A percentile compares a stretch with the other conserved stretches of the same genome.
phyloP scores from a whole-genome alignment of 1,140 invertebrate genomes.

The Ceratina calcarata region DNA sequence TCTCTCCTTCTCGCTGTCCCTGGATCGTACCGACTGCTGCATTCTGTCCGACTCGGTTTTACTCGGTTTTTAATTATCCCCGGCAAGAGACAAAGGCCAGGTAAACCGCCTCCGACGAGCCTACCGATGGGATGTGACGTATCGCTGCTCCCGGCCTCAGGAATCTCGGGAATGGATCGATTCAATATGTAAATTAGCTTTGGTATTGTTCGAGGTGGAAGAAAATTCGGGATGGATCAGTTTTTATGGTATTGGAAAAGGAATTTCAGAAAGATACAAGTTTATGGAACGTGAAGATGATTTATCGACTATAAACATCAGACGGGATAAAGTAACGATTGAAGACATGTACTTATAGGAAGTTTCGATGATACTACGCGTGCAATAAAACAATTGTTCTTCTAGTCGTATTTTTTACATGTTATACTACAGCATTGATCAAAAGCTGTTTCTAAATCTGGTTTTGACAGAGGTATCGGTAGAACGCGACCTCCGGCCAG shows the following conservation, averaged over 20 bases:
- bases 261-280: not conserved
- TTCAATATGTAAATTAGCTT: conserved; percentile 20
- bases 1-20: conserved; percentile 52
- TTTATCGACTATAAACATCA: not conserved
- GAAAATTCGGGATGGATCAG: not conserved
- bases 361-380: too few species aligned
- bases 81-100: conserved; percentile 55
- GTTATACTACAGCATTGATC: too few species aligned
- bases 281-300: not conserved
- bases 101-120: conserved; percentile 32
- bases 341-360: too few species aligned
- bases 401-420: too few species aligned
- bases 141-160: conserved; percentile 7
- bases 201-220: not conserved
- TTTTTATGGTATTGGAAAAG: not conserved
- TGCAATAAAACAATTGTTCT: too few species aligned
- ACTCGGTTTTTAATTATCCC: conserved; percentile 62
- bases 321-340: too few species aligned
- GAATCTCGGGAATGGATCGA: conserved; percentile 30
- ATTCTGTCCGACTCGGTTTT: conserved; percentile 38
- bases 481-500: not conserved
- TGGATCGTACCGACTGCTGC: conserved; percentile 52
- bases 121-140: conserved; percentile 11
- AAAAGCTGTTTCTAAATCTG: too few species aligned
- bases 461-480: not conserved